These are phyloP conservation scores for Andrena camellia DNA, from an alignment of 2,888 invertebrate genomes.

Conservation along the genomic window DNA sequence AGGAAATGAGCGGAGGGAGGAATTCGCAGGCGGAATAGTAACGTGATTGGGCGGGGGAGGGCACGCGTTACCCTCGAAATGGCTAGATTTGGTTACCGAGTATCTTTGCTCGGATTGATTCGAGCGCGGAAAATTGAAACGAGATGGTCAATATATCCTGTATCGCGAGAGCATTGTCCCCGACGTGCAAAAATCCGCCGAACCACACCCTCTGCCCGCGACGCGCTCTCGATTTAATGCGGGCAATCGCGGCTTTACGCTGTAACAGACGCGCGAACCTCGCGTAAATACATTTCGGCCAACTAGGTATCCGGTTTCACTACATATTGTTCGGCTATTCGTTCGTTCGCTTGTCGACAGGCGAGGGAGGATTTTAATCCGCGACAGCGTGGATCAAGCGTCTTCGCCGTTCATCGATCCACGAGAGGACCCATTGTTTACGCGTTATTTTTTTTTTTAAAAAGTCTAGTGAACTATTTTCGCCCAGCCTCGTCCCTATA, in stretches of 20 bases:
- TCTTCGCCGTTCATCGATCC: conserved; percentile 3
- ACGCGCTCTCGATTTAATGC: conserved; percentile 26
- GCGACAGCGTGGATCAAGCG: background rate
- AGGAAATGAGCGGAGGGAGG: too few species aligned
- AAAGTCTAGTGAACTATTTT: conserved; percentile 5
- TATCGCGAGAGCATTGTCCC: background rate
- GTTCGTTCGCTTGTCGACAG: background rate
- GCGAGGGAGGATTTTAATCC: conserved; percentile 21
- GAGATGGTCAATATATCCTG: conserved; percentile 34
- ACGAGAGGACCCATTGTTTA: background rate
- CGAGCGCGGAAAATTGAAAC: conserved; percentile 60
- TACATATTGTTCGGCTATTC: background rate
- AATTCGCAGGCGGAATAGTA: too few species aligned
- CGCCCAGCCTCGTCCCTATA: background rate
- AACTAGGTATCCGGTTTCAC: conserved; percentile 1
- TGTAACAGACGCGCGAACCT: background rate
- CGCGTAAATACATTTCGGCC: conserved; percentile 18
- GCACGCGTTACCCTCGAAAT: conserved; percentile 16
- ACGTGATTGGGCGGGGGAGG: too few species aligned
- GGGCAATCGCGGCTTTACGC: conserved; percentile 25
- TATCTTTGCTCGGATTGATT: conserved; percentile 56
- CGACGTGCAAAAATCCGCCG: background rate
- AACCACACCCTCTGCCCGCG: too few species aligned
- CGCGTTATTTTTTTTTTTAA: conserved; percentile 4
- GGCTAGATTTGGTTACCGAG: conserved; percentile 58